Evolutionary conservation across 2,797 vertebrate genomes (phyloP).

Genomic region (Amphiprion clarkii): DNA sequence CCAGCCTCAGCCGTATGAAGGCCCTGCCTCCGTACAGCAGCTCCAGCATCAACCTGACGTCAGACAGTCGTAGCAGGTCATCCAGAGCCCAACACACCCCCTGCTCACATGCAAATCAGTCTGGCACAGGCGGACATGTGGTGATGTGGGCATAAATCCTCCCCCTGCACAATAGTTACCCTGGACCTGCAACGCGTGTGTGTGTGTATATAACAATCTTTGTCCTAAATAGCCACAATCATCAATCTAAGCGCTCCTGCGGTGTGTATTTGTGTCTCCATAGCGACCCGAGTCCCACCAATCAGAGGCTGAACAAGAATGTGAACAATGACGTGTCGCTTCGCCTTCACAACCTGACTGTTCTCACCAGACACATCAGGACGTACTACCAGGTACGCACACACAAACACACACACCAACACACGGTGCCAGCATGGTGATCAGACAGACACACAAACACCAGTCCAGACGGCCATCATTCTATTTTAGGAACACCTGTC

Average conservation of each 20-base stretch:
- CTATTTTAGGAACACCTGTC: too few species aligned
- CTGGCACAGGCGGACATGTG: slow-evolving; percentile 30
- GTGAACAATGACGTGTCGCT: slow-evolving; percentile 76
- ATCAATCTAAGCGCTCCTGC: slow-evolving; percentile 25
- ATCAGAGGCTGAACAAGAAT: slow-evolving; percentile 80
- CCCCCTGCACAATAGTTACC: slow-evolving; percentile 41
- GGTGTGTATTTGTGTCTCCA: slow-evolving; percentile 57
- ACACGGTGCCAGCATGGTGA: not conserved
- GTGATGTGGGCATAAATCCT: slow-evolving; percentile 50
- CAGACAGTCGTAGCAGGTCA: slow-evolving; percentile 29
- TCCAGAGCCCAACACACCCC: slow-evolving; percentile 1
- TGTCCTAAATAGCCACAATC: slow-evolving; percentile 39
- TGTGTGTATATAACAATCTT: slow-evolving; percentile 26
- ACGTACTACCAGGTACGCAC: slow-evolving; percentile 77
- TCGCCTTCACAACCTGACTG: slow-evolving; percentile 78
- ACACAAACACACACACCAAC: slow-evolving; percentile 5
- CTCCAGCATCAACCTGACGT: slow-evolving; percentile 2
- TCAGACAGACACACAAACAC: not conserved
- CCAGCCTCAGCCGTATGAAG: not conserved
- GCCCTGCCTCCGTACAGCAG: not conserved
- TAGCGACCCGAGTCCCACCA: slow-evolving; percentile 75
- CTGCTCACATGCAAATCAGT: slow-evolving; percentile 70
- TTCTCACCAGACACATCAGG: slow-evolving; percentile 77
- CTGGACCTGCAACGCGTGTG: not conserved
- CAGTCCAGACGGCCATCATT: too few species aligned